Conservation (phyloP, 2,113 vertebrate species). For the Gymnobelideus leadbeateri region DNA sequence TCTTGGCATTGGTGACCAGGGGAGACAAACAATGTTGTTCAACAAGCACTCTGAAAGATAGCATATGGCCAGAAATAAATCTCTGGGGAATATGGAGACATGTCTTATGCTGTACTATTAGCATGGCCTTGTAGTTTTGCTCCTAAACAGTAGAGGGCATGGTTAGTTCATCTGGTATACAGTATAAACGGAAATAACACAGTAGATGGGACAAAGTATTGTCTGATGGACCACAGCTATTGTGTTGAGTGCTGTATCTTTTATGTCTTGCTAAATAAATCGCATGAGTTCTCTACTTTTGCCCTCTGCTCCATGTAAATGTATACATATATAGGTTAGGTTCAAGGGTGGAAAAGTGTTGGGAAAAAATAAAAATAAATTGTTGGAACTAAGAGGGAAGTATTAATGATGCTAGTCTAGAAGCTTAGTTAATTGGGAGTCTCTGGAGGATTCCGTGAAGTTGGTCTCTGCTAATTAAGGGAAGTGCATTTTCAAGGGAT, state of each 20-base stretch:
- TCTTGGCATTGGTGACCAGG: slow-evolving; percentile 75
- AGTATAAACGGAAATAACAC: slow-evolving; percentile 44
- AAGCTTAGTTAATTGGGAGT: slow-evolving; percentile 72
- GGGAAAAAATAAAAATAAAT: slow-evolving; percentile 12
- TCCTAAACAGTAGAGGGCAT: slow-evolving; percentile 70
- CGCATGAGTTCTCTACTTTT: slow-evolving; percentile 7
- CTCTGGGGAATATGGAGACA: slow-evolving; percentile 57
- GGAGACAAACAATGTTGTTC: slow-evolving; percentile 73
- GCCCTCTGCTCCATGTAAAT: slow-evolving; percentile 42
- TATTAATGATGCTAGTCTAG: slow-evolving; percentile 54
- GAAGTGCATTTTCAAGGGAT: slow-evolving; percentile 56
- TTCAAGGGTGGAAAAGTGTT: slow-evolving; percentile 52
- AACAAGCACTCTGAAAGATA: slow-evolving; percentile 78
- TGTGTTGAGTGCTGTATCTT: slow-evolving; percentile 33
- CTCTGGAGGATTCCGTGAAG: slow-evolving; percentile 70
- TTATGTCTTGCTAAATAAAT: slow-evolving; percentile 54
- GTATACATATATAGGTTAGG: background rate
- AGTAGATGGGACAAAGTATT: slow-evolving; percentile 37
- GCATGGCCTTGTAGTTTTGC: slow-evolving; percentile 46
- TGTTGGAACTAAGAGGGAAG: slow-evolving; percentile 47
- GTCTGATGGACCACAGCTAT: slow-evolving; percentile 11
- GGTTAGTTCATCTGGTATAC: slow-evolving; percentile 54
- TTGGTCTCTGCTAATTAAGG: slow-evolving; percentile 71
- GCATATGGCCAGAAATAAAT: slow-evolving; percentile 72
- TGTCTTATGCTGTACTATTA: background rate